Conservation (phyloP, 2,113 vertebrate species). For the Mesembrinibis cayennensis region DNA sequence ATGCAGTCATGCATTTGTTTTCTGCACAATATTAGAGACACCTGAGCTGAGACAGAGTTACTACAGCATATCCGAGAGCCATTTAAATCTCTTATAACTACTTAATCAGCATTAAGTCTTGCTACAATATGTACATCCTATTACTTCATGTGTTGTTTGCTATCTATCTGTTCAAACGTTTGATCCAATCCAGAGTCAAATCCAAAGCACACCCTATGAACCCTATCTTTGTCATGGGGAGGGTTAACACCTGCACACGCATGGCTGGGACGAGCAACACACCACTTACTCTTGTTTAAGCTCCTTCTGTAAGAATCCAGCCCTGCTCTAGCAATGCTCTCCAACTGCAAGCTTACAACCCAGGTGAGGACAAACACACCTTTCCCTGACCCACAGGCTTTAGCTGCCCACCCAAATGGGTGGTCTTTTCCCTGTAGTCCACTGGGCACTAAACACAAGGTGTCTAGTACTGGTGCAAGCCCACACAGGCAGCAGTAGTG, state of each 20-base stretch:
- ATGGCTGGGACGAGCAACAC: accelerated
- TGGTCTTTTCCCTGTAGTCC: neutral
- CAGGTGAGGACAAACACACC: neutral
- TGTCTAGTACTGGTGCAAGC: neutral
- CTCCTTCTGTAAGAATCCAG: neutral
- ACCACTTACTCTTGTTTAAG: neutral
- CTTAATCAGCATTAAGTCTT: neutral
- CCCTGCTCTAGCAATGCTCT: neutral
- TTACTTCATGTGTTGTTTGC: neutral
- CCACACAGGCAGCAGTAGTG: neutral
- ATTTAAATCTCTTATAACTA: neutral
- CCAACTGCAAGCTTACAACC: neutral
- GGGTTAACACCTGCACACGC: neutral
- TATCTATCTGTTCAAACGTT: neutral
- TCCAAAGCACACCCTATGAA: neutral
- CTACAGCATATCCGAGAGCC: neutral
- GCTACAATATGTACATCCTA: neutral
- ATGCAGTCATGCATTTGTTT: neutral
- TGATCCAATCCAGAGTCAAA: neutral
- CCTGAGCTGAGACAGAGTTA: neutral
- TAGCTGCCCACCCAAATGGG: neutral
- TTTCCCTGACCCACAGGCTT: neutral
- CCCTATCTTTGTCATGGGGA: neutral
- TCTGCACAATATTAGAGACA: neutral
- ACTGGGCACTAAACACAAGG: neutral